Evolutionary conservation across 2,113 vertebrate species (phyloP).

Genomic region (Bombycilla garrulus): DNA sequence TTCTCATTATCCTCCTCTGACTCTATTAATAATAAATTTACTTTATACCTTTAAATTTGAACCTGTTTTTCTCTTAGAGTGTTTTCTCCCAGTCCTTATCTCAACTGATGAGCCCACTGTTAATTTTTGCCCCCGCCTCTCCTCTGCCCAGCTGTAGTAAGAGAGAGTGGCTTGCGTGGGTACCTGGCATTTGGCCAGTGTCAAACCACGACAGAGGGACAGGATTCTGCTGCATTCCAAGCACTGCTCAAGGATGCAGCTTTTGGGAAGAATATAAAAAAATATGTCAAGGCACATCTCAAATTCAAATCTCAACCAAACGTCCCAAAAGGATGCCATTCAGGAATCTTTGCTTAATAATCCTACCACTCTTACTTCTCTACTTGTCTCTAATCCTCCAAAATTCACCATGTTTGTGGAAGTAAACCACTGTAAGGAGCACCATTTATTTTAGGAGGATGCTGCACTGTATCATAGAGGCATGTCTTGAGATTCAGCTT

Average conservation of each 20-base stretch:
- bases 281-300: background rate
- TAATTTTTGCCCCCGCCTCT: background rate
- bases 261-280: background rate
- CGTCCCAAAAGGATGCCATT: background rate
- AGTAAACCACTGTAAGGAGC: background rate
- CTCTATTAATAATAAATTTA: background rate
- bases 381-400: background rate
- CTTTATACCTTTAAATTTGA: background rate
- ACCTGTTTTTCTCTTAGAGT: background rate
- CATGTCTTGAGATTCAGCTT: background rate
- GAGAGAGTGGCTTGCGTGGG: background rate
- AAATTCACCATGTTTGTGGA: rapidly evolving
- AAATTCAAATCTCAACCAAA: background rate
- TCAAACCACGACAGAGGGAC: rapidly evolving
- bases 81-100: background rate
- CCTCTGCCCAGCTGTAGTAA: background rate
- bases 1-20: background rate
- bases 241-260: background rate
- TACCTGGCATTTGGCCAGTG: background rate
- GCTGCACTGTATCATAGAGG: background rate
- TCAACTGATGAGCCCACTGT: background rate
- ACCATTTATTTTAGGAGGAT: background rate
- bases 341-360: background rate
- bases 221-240: background rate
- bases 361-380: background rate